Evolutionary conservation across 2,797 vertebrate species (phyloP).

Genomic region (Naso thynnoides): DNA sequence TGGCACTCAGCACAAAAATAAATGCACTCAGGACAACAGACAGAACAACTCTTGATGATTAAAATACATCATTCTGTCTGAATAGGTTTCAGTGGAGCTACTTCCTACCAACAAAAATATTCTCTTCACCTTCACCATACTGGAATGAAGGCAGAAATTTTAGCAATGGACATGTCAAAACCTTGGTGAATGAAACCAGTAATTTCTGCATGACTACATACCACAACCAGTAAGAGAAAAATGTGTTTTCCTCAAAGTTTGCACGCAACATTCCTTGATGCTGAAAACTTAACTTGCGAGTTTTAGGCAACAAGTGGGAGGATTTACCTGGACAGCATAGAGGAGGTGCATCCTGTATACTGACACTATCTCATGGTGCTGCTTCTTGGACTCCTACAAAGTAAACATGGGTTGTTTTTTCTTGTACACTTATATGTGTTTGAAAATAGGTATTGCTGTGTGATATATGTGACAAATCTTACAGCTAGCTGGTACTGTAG

Average conservation of each 20-base stretch:
- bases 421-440: not conserved
- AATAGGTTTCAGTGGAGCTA: not conserved
- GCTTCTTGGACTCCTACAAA: conserved; percentile 94
- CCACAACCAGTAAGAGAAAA: not conserved
- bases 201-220: not conserved
- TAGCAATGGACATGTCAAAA: too few relatives aligned
- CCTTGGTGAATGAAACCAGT: too few relatives aligned
- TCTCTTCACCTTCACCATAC: not conserved
- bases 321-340: conserved; percentile 95
- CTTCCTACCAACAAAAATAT: not conserved
- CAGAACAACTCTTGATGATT: too few relatives aligned
- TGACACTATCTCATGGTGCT: conserved; percentile 94
- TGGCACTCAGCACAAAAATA: not conserved
- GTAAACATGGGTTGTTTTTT: not conserved
- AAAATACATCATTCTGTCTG: too few relatives aligned
- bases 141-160: not conserved
- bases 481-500: conserved; percentile 94
- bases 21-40: not conserved
- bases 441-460: not conserved
- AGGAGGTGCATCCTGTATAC: conserved; percentile 99
- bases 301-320: not conserved
- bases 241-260: not conserved
- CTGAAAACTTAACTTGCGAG: not conserved
- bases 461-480: conserved; percentile 66
- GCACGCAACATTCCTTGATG: not conserved